Evolutionary conservation across 2,113 vertebrate species (phyloP).

Genomic region (Centrocercus urophasianus): DNA sequence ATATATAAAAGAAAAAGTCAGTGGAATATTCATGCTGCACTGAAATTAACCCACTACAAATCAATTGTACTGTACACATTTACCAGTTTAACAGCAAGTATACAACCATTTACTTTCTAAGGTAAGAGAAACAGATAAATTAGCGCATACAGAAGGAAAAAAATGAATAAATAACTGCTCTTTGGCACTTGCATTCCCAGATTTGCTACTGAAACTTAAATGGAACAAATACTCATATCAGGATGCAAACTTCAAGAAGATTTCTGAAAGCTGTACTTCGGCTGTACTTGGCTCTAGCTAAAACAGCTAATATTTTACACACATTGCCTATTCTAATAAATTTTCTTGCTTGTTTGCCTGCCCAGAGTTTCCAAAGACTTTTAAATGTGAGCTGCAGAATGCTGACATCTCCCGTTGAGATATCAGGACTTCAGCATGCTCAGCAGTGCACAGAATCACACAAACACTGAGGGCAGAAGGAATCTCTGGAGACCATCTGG

Average conservation of each 20-base stretch:
- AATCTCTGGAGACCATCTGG: not conserved
- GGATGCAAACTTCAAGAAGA: not conserved
- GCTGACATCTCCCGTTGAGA: slow-evolving; percentile 54
- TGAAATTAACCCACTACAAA: not conserved
- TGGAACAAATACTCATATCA: not conserved
- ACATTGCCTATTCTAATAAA: not conserved
- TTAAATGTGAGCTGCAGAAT: slow-evolving; percentile 33
- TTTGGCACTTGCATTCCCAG: not conserved
- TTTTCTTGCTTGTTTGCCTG: not conserved
- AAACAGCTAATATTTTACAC: not conserved
- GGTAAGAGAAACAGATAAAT: not conserved
- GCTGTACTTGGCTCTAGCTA: not conserved
- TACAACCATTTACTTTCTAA: not conserved
- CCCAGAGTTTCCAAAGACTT: not conserved
- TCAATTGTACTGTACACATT: not conserved
- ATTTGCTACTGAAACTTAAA: not conserved
- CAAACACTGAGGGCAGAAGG: not conserved
- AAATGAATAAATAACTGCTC: not conserved
- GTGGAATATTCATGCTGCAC: not conserved
- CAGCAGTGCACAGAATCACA: not conserved
- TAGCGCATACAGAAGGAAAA: not conserved
- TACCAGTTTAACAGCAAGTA: not conserved
- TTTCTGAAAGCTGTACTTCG: not conserved
- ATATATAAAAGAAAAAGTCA: not conserved
- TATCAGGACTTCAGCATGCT: not conserved